These are phyloP conservation scores for Muntiacus muntjak DNA, from an alignment of 2,113 vertebrate species.

Conservation along the genomic window DNA sequence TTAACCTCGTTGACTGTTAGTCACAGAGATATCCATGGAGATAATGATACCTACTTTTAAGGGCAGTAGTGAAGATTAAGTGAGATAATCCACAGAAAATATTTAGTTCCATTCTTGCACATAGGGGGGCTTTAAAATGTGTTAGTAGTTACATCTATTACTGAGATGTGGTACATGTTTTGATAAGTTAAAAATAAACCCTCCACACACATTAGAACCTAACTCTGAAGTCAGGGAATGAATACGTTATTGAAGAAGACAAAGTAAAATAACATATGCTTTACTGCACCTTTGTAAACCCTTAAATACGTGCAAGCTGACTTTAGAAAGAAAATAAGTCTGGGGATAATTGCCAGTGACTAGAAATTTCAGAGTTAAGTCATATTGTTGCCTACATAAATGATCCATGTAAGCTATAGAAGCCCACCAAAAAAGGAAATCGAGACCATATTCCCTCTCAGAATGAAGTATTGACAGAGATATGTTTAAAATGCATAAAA, in stretches of 20 bases:
- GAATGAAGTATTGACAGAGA: not conserved
- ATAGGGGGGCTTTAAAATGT: not conserved
- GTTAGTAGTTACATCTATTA: not conserved
- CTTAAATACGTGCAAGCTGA: not conserved
- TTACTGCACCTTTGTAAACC: not conserved
- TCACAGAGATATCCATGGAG: not conserved
- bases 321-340: not conserved
- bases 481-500: not conserved
- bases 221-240: not conserved
- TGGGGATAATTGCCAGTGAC: not conserved
- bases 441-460: not conserved
- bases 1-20: not conserved
- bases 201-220: not conserved
- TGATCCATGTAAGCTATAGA: not conserved
- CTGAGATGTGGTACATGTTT: not conserved
- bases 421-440: not conserved
- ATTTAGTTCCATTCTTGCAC: not conserved
- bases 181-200: not conserved
- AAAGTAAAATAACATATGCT: not conserved
- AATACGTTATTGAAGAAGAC: not conserved
- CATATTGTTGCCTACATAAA: not conserved
- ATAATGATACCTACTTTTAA: not conserved
- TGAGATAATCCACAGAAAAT: not conserved
- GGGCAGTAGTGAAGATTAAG: not conserved
- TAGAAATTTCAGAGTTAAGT: not conserved